Percentiles rank a stretch among this genome's conserved stretches.
phyloP scores from a whole-genome alignment of 2,888 invertebrate species.

The Dorcus parallelipipedus region DNA sequence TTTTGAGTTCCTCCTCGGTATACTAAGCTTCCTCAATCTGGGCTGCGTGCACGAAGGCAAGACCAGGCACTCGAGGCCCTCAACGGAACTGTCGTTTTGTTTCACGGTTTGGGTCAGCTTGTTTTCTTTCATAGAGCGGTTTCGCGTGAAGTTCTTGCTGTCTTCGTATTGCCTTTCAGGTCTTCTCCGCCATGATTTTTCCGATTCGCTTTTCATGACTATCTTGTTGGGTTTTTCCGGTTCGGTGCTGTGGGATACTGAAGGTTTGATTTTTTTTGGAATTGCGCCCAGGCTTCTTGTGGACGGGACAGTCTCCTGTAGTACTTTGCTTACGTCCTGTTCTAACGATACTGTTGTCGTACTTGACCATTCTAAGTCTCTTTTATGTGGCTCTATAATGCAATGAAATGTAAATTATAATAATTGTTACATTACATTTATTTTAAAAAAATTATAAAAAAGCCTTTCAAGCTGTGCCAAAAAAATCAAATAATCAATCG shows the following conservation, averaged over 20 bases:
- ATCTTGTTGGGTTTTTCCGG: conserved; percentile 12
- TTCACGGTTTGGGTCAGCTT: conserved; percentile 38
- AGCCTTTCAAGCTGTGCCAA: too few relatives aligned
- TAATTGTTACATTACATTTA: too few relatives aligned
- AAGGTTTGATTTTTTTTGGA: conserved; percentile 57
- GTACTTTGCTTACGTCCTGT: conserved; percentile 54
- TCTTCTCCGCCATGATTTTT: conserved; percentile 36
- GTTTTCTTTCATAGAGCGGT: conserved; percentile 38
- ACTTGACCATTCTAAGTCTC: conserved; percentile 53
- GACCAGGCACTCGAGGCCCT: conserved; percentile 44
- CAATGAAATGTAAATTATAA: too few relatives aligned
- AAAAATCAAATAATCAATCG: too few relatives aligned
- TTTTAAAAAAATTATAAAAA: too few relatives aligned
- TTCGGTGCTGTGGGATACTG: conserved; percentile 5
- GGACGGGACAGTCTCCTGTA: conserved; percentile 46
- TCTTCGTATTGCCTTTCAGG: conserved; percentile 23
- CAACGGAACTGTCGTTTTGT: conserved; percentile 33
- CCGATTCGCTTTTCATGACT: conserved; percentile 42
- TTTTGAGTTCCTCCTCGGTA: conserved; percentile 42
- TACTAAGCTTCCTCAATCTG: conserved; percentile 25
- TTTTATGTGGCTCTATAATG: conserved; percentile 47
- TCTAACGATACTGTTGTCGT: conserved; percentile 47
- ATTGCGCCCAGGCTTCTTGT: conserved; percentile 66
- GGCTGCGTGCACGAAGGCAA: conserved; percentile 47
- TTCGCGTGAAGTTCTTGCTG: conserved; percentile 24